phyloP scores from a whole-genome alignment of 2,113 vertebrate species.

The Neotragus pygmaeus region DNA sequence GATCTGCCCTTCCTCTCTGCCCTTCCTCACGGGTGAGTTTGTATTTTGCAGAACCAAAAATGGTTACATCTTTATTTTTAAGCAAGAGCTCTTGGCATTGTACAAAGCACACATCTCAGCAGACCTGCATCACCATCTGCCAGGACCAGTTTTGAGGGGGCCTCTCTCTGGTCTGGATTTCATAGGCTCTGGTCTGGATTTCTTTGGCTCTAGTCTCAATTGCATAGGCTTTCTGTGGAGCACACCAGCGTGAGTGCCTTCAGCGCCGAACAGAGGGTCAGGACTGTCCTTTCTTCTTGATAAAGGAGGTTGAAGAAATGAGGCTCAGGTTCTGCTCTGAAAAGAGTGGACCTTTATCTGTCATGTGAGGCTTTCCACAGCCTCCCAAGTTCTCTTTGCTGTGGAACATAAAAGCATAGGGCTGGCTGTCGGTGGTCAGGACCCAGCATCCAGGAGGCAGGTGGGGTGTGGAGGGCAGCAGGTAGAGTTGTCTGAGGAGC shows the following conservation, averaged over 20 bases:
- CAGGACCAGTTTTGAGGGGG: background rate
- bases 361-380: background rate
- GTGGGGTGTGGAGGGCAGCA: background rate
- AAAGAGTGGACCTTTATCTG: background rate
- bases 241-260: rapidly evolving
- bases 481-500: background rate
- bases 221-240: background rate
- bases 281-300: background rate
- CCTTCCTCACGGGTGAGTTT: background rate
- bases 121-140: background rate
- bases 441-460: background rate
- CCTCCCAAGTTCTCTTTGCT: background rate
- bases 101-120: background rate
- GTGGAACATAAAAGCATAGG: background rate
- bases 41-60: background rate
- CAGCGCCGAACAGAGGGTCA: rapidly evolving
- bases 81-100: background rate
- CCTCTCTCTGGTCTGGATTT: background rate
- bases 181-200: background rate
- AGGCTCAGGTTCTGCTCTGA: background rate
- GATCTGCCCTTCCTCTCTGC: background rate
- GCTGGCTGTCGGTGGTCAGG: background rate
- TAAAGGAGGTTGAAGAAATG: background rate
- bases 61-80: background rate
- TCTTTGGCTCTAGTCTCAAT: background rate